phyloP scores from a whole-genome alignment of 2,797 vertebrate species.

The Acrossocheilus fasciatus region DNA sequence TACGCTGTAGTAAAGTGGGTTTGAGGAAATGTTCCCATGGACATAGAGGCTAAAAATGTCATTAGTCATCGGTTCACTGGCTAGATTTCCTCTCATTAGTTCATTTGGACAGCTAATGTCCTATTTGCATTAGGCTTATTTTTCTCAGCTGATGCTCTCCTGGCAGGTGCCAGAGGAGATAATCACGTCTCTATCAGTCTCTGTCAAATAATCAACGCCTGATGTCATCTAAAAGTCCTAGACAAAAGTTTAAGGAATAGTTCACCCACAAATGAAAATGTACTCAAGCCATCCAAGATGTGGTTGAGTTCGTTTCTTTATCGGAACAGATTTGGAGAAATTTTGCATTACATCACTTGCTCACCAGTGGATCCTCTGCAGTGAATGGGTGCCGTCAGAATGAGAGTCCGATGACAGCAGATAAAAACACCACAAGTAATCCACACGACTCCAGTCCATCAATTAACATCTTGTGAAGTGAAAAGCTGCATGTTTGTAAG shows the following conservation, averaged over 20 bases:
- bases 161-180: conserved; percentile 38
- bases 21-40: conserved; percentile 12
- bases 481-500: not conserved
- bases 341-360: not conserved
- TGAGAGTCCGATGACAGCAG: not conserved
- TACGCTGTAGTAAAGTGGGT: not conserved
- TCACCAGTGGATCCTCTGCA: not conserved
- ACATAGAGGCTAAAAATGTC: conserved; percentile 40
- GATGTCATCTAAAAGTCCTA: conserved; percentile 20
- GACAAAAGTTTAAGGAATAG: not conserved
- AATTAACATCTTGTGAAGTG: not conserved
- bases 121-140: conserved; percentile 42
- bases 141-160: conserved; percentile 39
- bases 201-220: conserved; percentile 24
- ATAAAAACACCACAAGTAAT: not conserved
- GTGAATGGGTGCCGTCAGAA: not conserved
- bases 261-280: not conserved
- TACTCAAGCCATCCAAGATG: not conserved
- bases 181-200: conserved; percentile 28
- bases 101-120: conserved; percentile 43
- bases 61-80: conserved; percentile 45
- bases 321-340: not conserved
- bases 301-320: not conserved
- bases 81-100: conserved; percentile 46
- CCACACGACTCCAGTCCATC: not conserved